These are phyloP conservation scores for Agrochola lychnidis DNA, from an alignment of 2,888 invertebrate species.

Conservation along the genomic window DNA sequence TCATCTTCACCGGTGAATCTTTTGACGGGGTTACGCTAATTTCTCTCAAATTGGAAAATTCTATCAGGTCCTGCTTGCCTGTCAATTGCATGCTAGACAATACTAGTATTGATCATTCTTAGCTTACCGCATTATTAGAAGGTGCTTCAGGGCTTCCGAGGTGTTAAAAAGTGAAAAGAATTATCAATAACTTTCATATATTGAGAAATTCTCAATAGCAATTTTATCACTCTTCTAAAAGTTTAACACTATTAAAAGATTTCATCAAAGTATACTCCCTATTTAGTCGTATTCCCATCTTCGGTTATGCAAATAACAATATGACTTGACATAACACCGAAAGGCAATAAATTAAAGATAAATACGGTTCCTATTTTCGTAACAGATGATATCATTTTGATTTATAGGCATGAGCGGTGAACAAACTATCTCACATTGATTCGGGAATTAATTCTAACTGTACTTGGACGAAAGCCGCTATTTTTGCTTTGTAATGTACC, in stretches of 20 bases:
- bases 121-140: neutral
- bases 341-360: constrained; percentile 59
- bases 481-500: constrained; percentile 35
- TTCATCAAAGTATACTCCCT: neutral
- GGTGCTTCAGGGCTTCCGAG: neutral
- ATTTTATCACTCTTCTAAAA: neutral
- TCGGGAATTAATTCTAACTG: constrained; percentile 51
- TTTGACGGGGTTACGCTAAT: no score
- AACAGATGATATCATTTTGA: constrained; percentile 59
- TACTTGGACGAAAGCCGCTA: constrained; percentile 37
- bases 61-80: neutral
- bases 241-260: neutral
- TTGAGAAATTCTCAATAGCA: neutral
- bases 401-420: constrained; percentile 50
- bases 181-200: neutral
- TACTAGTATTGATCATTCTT: neutral
- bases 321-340: constrained; percentile 32
- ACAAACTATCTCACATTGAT: constrained; percentile 49
- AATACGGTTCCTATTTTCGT: constrained; percentile 59
- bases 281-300: neutral
- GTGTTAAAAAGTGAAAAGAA: neutral
- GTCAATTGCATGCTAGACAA: neutral
- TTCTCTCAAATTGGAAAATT: no score
- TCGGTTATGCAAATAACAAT: constrained; percentile 40
- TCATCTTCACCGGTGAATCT: no score